Evolutionary conservation across 2,113 vertebrate genomes (phyloP).

Genomic region (Chiloscyllium plagiosum): DNA sequence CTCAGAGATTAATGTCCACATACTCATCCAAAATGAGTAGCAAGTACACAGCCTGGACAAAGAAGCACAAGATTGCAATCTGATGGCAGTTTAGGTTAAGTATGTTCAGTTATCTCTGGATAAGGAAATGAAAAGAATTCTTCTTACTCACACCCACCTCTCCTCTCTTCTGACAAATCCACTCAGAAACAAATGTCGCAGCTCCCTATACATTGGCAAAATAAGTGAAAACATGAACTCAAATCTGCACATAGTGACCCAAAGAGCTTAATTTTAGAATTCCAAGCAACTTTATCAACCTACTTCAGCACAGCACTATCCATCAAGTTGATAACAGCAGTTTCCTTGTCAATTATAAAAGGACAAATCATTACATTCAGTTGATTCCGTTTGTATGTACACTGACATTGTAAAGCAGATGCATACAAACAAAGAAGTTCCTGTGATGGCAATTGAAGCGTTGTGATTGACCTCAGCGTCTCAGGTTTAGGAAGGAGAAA

Average conservation of each 20-base stretch:
- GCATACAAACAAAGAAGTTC: no score
- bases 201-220: not conserved
- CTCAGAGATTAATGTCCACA: not conserved
- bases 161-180: not conserved
- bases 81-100: not conserved
- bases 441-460: not conserved
- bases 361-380: not conserved
- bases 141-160: not conserved
- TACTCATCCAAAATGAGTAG: not conserved
- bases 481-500: not conserved
- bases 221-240: not conserved
- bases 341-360: not conserved
- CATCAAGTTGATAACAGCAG: constrained; percentile 10
- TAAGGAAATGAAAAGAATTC: not conserved
- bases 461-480: not conserved
- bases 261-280: not conserved
- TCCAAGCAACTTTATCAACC: not conserved
- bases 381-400: not conserved
- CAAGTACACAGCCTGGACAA: not conserved
- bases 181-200: not conserved
- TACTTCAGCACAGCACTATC: not conserved
- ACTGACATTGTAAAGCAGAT: not conserved
- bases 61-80: not conserved
- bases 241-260: not conserved
- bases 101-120: not conserved